These are phyloP conservation scores for Fistularia commersonii DNA, from an alignment of 2,797 vertebrate species.

Conservation along the genomic window DNA sequence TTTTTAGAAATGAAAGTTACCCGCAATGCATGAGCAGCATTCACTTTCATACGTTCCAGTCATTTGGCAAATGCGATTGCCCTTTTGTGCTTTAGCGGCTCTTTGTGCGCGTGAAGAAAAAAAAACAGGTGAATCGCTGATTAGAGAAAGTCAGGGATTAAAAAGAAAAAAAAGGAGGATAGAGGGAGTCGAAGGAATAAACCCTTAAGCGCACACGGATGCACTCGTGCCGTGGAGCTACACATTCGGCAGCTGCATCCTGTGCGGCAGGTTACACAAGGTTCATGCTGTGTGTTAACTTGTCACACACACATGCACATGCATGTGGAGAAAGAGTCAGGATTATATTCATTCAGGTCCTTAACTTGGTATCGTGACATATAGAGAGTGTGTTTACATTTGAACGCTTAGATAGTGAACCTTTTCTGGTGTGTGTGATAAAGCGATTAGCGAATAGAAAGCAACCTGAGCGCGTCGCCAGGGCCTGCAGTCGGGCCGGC, in stretches of 20 bases:
- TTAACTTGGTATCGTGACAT: too few relatives aligned
- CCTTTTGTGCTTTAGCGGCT: constrained; percentile 12
- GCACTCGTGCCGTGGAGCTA: constrained; percentile 33
- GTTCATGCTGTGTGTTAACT: too few relatives aligned
- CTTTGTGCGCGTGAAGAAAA: constrained; percentile 4
- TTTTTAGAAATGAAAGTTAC: not conserved
- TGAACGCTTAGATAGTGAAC: too few relatives aligned
- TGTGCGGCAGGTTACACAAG: constrained; percentile 47
- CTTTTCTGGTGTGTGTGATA: constrained; percentile 24
- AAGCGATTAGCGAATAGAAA: constrained; percentile 30
- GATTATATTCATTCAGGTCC: constrained; percentile 13
- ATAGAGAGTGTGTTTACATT: too few relatives aligned
- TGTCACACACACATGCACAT: constrained; percentile 6
- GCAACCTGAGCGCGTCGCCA: constrained; percentile 16
- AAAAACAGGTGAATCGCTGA: constrained; percentile 43
- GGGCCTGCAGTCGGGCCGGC: constrained; percentile 23
- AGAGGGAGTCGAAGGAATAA: constrained; percentile 36
- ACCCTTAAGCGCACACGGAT: constrained; percentile 4
- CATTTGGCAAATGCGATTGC: constrained; percentile 43
- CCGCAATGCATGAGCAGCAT: not conserved
- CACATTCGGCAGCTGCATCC: constrained; percentile 69
- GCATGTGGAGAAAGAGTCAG: not conserved
- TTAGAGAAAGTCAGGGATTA: constrained; percentile 52
- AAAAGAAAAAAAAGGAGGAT: constrained; percentile 32
- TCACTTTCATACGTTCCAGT: constrained; percentile 26